phyloP scores from a whole-genome alignment of 1,140 invertebrate species.

The Hylaeus volcanicus region DNA sequence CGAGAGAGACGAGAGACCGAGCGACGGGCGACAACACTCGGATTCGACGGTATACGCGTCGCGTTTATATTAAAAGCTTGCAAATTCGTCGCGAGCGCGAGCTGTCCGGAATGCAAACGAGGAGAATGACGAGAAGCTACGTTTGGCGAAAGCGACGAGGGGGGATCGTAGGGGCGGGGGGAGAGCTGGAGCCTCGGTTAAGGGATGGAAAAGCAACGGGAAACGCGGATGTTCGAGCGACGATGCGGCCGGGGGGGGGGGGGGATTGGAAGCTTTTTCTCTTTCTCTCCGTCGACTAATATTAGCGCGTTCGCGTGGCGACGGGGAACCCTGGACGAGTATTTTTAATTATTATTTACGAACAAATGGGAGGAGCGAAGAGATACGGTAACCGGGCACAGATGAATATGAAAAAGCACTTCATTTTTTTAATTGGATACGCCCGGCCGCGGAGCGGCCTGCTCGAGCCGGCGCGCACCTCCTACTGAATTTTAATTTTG shows the following conservation, averaged over 20 bases:
- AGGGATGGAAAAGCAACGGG: slow-evolving; percentile 59
- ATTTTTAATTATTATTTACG: slow-evolving; percentile 74
- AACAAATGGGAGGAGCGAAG: slow-evolving; percentile 56
- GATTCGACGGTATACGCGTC: slow-evolving; percentile 62
- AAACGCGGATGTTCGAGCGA: slow-evolving; percentile 54
- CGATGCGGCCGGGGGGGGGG: background rate
- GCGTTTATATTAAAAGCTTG: slow-evolving; percentile 70
- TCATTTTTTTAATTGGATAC: slow-evolving; percentile 71
- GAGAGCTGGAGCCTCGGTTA: slow-evolving; percentile 1
- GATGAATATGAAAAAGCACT: slow-evolving; percentile 73
- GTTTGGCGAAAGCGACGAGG: slow-evolving; percentile 18
- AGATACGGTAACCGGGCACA: slow-evolving; percentile 12
- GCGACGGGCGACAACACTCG: slow-evolving; percentile 58
- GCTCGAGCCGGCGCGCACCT: slow-evolving; percentile 32
- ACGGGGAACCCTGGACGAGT: slow-evolving; percentile 49
- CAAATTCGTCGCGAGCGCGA: slow-evolving; percentile 63
- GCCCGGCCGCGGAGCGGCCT: slow-evolving; percentile 32
- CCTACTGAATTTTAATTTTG: slow-evolving; percentile 70
- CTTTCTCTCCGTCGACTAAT: slow-evolving; percentile 37
- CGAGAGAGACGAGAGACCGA: background rate
- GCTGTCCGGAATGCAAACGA: slow-evolving; percentile 65
- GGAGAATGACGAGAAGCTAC: slow-evolving; percentile 52
- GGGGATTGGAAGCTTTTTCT: background rate
- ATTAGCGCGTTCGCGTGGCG: slow-evolving; percentile 38
- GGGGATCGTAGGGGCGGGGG: background rate